phyloP scores from a whole-genome alignment of 2,888 invertebrate species.

The Lithosia quadra region DNA sequence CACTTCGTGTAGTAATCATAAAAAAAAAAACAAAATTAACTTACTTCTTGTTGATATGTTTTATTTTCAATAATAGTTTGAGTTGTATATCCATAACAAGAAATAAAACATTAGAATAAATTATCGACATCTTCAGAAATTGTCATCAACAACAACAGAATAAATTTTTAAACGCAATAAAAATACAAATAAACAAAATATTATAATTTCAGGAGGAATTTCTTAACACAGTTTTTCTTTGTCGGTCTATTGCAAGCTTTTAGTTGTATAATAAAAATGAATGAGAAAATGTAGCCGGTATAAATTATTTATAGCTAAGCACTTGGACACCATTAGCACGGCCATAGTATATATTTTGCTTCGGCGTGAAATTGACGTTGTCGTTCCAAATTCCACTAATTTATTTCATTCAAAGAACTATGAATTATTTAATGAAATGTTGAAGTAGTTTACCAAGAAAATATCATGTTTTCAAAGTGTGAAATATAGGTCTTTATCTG shows the following conservation, averaged over 20 bases:
- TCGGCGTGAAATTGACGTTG: constrained; percentile 22
- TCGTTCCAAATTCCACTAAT: constrained; percentile 3
- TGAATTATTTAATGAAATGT: background rate
- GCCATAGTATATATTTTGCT: constrained; percentile 66
- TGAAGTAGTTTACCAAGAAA: background rate
- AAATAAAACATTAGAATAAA: background rate
- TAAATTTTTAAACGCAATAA: constrained; percentile 24
- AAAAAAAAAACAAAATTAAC: background rate
- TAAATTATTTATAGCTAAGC: constrained; percentile 70
- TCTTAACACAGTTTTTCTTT: constrained; percentile 38
- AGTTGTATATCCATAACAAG: background rate
- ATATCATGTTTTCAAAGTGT: background rate
- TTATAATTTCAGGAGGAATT: constrained; percentile 37
- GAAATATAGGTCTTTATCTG: background rate
- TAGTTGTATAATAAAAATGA: constrained; percentile 67
- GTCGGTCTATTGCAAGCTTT: constrained; percentile 53
- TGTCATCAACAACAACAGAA: constrained; percentile 18
- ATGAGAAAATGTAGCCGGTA: constrained; percentile 56
- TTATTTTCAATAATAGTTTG: no score
- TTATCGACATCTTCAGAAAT: background rate
- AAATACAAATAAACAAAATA: constrained; percentile 30
- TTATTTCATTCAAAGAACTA: constrained; percentile 5
- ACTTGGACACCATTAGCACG: constrained; percentile 66
- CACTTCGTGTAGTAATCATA: background rate
- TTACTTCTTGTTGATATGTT: background rate